Base-by-base conservation (phyloP, 2,113 vertebrate species). In the Microtus oregoni region DNA sequence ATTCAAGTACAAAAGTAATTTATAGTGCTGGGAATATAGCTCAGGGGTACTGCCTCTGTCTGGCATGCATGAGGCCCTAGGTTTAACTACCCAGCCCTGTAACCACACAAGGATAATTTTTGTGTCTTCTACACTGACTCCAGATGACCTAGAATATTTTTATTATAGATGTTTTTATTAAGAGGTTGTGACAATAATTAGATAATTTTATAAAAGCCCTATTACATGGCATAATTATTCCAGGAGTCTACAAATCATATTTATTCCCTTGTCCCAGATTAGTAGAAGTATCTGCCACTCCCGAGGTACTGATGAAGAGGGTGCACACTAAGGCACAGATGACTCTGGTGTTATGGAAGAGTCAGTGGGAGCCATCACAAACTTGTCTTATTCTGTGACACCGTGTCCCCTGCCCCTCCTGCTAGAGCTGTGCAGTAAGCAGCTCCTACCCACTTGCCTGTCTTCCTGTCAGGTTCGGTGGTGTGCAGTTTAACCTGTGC, bases 1-100 rank as follows among this genome's bases (percentile, higher is more conserved):
- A 52, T 14, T 14, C 75, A 92, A 85, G 50, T 82, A 79, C 67
- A 83, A 92, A 96, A 89, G 52, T 81, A 68, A 81, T 90, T 47
- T 47, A 20, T 35, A 20, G 38, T 6, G 2, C 26, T 61, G 7
- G 15, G 7, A n/a, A 63, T 61, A 38, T 30, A 44, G 11, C 86
- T 72, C 50, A 76, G 38, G 28, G 26, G 26, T 61, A 32, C 3
- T 24, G 15, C 55, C 12, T 32, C 41, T 7, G 17, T 13, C 24
- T 75, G 8, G 26, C n/a, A 32, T 32, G n/a, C 26, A 12, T 44
- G 38, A 75, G 2, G 7, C 52, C 47, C n/a, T 61, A 20, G 28
- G 30, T 76, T 44, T 17, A 63, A 76, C 28, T 44, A 0, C 68
- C 72, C 17, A 89, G 38, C 28, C 44, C 15, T 13, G 22, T n/a